Evolutionary conservation across 1,140 invertebrate genomes (phyloP), one percentile per base, ranked within the genome.

Genomic region (Temnothorax curvispinosus): DNA sequence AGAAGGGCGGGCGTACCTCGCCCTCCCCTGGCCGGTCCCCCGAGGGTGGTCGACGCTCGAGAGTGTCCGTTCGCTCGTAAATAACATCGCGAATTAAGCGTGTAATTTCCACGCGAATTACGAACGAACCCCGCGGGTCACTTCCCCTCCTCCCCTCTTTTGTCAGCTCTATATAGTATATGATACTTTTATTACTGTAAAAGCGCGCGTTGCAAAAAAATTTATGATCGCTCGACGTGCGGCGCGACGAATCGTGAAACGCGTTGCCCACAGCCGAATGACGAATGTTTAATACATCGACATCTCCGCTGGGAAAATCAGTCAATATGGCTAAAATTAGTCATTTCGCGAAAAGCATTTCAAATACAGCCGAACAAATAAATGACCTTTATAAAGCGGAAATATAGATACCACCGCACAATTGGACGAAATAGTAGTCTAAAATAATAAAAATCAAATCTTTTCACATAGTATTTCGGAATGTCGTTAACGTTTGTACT

Each of bases 81-180:
- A 92, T 92, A 91, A 92, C 89, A 78, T 91, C 85, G 87, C 87
- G 87, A 92, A 92, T 92, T 92, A 92, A 92, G 80, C 91, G 91
- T 90, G 91, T 92, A 90, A 92, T 92, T 92, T 92, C 89, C 89
- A 77, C 65, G 85, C 87, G 90, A 89, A 87, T 91, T 91, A 91
- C 89, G 87, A 87, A 76, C 85, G 38, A 11, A 50, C 15, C 21
- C 56, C 9, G 47, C 4, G 18, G 35, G 21, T 9, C 32, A n/a
- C 6, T 0, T 11, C 15, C 41, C 47, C 69, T 3, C 56, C 9
- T 2, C n/a, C 6, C 50, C 44, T 41, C 75, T 15, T 54, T 35
- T 78, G 35, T 21, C 32, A 50, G 64, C 8, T 44, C 15, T 69
- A 56, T 35, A 9, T 35, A 9, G 6, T 13, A 77, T 27, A 27